These are phyloP conservation scores for Tragelaphus oryx DNA, from an alignment of 2,797 vertebrate genomes.

Conservation along the genomic window DNA sequence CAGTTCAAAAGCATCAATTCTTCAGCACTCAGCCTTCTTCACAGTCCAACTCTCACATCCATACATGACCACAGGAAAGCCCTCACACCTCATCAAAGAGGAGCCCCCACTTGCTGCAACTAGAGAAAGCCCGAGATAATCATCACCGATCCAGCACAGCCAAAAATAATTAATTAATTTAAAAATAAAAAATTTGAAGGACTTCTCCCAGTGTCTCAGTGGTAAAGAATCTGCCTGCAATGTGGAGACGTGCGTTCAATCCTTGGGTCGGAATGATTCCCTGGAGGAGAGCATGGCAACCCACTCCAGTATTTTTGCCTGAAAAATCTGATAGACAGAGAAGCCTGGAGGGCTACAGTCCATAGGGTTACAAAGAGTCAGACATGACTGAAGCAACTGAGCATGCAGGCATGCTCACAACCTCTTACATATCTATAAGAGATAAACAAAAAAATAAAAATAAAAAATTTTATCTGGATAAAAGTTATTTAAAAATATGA, in stretches of 20 bases:
- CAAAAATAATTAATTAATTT: neutral
- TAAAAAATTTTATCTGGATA: neutral
- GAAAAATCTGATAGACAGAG: neutral
- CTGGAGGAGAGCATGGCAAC: neutral
- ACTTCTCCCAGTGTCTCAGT: neutral
- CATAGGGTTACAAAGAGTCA: neutral
- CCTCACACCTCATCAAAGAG: neutral
- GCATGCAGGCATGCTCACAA: neutral
- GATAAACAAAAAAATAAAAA: neutral
- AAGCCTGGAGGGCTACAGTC: neutral
- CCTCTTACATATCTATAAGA: neutral
- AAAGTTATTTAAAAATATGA: neutral
- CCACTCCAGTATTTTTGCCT: neutral
- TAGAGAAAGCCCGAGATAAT: neutral
- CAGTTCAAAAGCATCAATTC: too few relatives aligned
- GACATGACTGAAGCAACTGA: neutral
- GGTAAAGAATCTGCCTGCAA: neutral
- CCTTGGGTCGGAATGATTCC: fast-evolving
- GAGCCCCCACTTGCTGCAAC: neutral
- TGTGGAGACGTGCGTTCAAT: neutral
- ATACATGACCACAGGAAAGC: neutral
- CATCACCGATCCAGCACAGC: neutral
- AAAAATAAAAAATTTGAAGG: neutral
- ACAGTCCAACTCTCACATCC: too few relatives aligned
- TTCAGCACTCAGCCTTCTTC: too few relatives aligned